Evolutionary conservation across 2,797 vertebrate genomes (phyloP), one percentile per base, ranked within the genome.

Genomic region (Cirrhinus mrigala): DNA sequence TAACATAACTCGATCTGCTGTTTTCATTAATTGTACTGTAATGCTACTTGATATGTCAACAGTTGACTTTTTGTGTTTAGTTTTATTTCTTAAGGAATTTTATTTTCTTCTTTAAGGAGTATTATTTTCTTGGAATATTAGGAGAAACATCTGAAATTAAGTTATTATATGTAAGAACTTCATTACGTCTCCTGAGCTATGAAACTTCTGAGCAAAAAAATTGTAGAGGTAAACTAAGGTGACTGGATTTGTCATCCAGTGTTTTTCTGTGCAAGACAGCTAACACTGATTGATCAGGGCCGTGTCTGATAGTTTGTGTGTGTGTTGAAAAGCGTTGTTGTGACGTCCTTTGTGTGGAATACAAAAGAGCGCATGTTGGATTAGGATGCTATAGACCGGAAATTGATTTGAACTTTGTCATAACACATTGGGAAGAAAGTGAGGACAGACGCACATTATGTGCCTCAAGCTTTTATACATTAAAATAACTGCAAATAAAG

Each of bases 381-480:
- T 76, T 44, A 66, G 10, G 12, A 68, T 27, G 12, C 27, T 54
- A 40, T 68, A 54, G 15, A 52, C 50, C 18, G 6, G 33, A 77
- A 83, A 77, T 56, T 77, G 29, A 76, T 29, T 77, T 50, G 20
- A 62, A 74, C 40, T 64, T 52, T 18, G 9, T 56, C 50, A 77
- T 56, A 66, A 83, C 58, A 66, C 60, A 27, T 69, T 33, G 15
- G 14, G 14, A n/a, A 37, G 50, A 56, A 22, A 54, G 48, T 64
- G 44, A 40, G 22, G 24, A 73, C 56, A 50, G 40, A 50, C 5
- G 18, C 44, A 81, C 58, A 54, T 77, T 52, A 27, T 68, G 48
- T 56, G 29, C 15, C 60, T 77, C 48, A 77, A 68, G 82, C 82
- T 77, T 84, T 84, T 56, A 77, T 77, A 29, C 3, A 52, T 62